Base-by-base conservation (phyloP, 2,797 vertebrate species). In the Hypotaenidia okinawae region DNA sequence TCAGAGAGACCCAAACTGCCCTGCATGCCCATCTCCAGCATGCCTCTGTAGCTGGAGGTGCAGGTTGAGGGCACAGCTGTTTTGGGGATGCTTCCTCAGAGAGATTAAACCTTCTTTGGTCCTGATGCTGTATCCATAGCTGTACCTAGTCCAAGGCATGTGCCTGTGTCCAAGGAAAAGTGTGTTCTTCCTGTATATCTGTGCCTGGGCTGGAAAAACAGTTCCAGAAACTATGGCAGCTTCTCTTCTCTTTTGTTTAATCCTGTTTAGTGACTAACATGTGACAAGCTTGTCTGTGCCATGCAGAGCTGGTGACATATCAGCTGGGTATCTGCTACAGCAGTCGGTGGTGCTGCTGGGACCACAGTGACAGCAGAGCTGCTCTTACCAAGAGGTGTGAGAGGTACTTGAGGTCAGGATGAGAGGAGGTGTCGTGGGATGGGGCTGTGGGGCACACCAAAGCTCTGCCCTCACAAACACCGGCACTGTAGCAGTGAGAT, bases 361-460 rank as follows among this genome's bases (percentile, higher is more conserved):
- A 67, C 51, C 24, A 25, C 3, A 0, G 58, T 19, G 11, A 55
- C 51, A n/a, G 62, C 33, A 24, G 45, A 43, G 67, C 77, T 35
- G 39, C 32, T 28, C 2, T 16, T 52, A 27, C 51, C 6, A 4
- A 19, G 28, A 41, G 51, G 24, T 43, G 25, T 57, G 73, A 6
- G 41, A 18, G 55, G 55, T 39, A 28, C 41, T 24, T 0, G 3
- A 32, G 45, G 82, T 13, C 7, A 25, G 23, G 58, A 12, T 0
- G 1, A 41, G 58, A 13, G 61, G 6, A 35, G 28, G 23, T 51
- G 33, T 23, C 0, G 2, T 0, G 8, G 59, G 32, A 13, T 16
- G 61, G 32, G 25, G 69, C 64, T 23, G 27, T 4, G 49, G 9
- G 39, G 11, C 2, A 0, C 8, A 1, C 37, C 51, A 41, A 30